phyloP scores from a whole-genome alignment of 2,888 invertebrate species.

The Macrosoma leucophasiata region DNA sequence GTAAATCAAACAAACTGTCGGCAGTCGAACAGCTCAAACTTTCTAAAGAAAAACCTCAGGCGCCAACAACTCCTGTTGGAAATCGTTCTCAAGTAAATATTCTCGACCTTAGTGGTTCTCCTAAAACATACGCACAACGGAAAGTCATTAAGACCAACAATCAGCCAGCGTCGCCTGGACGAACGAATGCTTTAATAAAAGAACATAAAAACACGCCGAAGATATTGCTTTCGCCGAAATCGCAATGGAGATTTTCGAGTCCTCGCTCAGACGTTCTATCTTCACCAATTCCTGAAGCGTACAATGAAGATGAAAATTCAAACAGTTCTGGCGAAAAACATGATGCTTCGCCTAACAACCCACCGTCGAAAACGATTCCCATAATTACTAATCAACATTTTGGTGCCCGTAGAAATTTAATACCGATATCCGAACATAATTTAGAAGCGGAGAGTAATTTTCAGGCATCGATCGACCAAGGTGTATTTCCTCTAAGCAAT shows the following conservation, averaged over 20 bases:
- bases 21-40: conserved; percentile 88
- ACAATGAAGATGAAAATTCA: conserved; percentile 84
- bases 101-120: conserved; percentile 82
- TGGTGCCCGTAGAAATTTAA: conserved; percentile 62
- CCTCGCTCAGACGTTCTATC: conserved; percentile 89
- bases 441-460: conserved; percentile 45
- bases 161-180: conserved; percentile 71
- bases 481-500: conserved; percentile 65
- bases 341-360: conserved; percentile 46
- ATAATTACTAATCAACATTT: conserved; percentile 67
- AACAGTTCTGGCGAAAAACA: conserved; percentile 76
- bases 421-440: conserved; percentile 56
- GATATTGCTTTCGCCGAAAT: conserved; percentile 82
- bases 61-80: conserved; percentile 40
- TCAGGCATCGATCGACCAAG: conserved; percentile 46
- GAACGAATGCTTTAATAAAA: conserved; percentile 66
- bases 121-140: conserved; percentile 80
- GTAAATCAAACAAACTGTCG: conserved; percentile 78
- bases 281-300: conserved; percentile 89
- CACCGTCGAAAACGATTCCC: conserved; percentile 63
- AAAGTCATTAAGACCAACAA: conserved; percentile 71
- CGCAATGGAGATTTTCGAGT: conserved; percentile 83
- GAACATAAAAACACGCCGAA: conserved; percentile 74
- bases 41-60: conserved; percentile 72
- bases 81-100: conserved; percentile 76